Conservation (phyloP, 2,113 vertebrate species). For the Labeo rohita region DNA sequence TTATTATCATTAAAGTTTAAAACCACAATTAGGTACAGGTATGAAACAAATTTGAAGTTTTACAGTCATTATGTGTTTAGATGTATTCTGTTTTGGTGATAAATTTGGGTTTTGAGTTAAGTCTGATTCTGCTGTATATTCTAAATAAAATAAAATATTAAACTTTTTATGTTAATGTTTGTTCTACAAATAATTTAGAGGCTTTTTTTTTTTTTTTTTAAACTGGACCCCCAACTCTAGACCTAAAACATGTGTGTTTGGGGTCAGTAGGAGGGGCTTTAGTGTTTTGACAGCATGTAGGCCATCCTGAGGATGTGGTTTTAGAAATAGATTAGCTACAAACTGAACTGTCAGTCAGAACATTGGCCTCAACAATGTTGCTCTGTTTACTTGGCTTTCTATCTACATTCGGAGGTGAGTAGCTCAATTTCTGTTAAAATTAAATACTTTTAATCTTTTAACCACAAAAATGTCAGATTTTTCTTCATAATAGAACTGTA, state of each 20-base stretch:
- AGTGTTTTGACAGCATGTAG: not conserved
- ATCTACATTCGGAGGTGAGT: not conserved
- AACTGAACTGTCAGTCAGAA: not conserved
- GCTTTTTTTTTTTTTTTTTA: not conserved
- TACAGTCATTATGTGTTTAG: not conserved
- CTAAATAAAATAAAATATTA: not conserved
- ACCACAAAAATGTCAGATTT: not conserved
- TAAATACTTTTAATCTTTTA: not conserved
- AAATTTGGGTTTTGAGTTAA: not conserved
- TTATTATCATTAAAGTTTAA: not conserved
- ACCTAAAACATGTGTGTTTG: slow-evolving; percentile 8
- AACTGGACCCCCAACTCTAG: not conserved
- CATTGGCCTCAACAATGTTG: slow-evolving; percentile 14
- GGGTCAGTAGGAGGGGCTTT: slow-evolving; percentile 38
- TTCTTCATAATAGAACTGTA: too few relatives aligned
- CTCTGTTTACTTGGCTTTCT: slow-evolving; percentile 8
- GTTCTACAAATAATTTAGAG: not conserved
- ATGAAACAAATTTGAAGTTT: not conserved
- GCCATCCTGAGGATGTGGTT: slow-evolving; percentile 37
- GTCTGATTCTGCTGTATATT: not conserved
- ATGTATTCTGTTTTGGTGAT: not conserved
- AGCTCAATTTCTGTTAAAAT: not conserved
- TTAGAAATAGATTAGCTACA: slow-evolving; percentile 17
- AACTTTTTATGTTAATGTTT: not conserved
- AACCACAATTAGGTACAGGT: not conserved